Conservation (phyloP, 2,888 invertebrate species). For the Zaprionus bogoriensis region DNA sequence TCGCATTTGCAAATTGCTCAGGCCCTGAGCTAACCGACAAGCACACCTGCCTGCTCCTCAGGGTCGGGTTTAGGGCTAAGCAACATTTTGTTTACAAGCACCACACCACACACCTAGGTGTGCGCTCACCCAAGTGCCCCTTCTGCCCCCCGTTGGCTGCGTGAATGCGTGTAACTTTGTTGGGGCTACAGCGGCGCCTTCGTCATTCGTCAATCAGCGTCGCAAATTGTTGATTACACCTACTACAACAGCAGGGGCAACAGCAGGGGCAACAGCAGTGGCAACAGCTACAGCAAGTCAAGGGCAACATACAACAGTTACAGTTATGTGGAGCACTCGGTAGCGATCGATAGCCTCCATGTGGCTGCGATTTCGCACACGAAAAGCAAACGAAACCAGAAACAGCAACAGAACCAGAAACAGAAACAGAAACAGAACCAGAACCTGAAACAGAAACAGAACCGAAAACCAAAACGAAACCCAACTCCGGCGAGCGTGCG, state of each 20-base stretch:
- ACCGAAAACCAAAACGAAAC: conserved; percentile 10
- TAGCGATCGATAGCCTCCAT: conserved; percentile 54
- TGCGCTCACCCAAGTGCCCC: background rate
- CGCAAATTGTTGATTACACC: conserved; percentile 77
- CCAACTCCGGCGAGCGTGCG: conserved; percentile 37
- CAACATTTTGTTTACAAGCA: conserved; percentile 14
- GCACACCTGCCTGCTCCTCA: too few relatives aligned
- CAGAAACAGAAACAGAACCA: conserved; percentile 15
- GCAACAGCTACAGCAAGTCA: conserved; percentile 51
- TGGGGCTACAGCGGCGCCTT: conserved; percentile 21
- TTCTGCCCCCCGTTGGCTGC: conserved; percentile 12
- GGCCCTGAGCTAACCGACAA: background rate
- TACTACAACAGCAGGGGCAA: conserved; percentile 57
- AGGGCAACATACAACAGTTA: conserved; percentile 61
- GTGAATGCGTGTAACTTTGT: conserved; percentile 40
- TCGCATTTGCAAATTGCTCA: background rate
- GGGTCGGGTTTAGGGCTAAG: too few relatives aligned
- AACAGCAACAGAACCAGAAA: too few relatives aligned
- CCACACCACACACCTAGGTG: background rate
- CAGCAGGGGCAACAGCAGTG: conserved; percentile 26
- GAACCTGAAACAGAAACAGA: background rate
- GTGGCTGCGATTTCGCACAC: conserved; percentile 70
- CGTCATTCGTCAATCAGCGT: conserved; percentile 73
- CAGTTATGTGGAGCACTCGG: conserved; percentile 57
- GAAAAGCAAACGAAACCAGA: conserved; percentile 62